Conservation (phyloP, 2,797 vertebrate genomes). For the Graptemys geographica region DNA sequence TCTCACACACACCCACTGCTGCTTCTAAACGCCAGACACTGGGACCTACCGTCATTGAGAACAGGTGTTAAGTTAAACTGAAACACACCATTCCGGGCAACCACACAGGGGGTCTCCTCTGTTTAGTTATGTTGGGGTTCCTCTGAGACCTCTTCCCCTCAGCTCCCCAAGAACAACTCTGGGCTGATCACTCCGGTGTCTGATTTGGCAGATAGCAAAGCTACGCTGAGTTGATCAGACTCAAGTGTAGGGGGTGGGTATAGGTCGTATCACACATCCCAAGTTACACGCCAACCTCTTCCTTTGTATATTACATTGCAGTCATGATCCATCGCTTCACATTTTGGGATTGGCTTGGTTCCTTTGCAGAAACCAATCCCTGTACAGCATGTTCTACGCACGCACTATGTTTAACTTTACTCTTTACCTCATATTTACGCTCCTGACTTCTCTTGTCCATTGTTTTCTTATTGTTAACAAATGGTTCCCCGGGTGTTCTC, state of each 20-base stretch:
- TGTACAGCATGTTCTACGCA: not conserved
- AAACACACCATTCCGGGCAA: not conserved
- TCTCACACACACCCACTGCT: rapidly evolving
- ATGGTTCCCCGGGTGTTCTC: not conserved
- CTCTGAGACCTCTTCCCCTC: not conserved
- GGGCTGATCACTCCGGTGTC: too few species aligned
- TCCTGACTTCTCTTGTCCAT: not conserved
- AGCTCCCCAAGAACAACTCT: not conserved
- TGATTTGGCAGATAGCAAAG: not conserved
- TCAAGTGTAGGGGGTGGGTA: not conserved
- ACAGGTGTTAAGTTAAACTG: not conserved
- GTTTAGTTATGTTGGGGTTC: not conserved
- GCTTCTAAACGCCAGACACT: not conserved
- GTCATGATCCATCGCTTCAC: too few species aligned
- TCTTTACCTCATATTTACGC: not conserved
- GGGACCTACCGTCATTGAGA: not conserved
- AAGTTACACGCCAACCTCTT: not conserved
- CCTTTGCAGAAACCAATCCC: not conserved
- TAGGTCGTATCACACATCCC: not conserved
- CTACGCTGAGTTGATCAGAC: not conserved
- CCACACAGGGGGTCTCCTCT: not conserved
- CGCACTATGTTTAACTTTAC: not conserved
- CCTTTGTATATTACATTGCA: not conserved
- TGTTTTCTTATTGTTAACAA: not conserved
- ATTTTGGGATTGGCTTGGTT: not conserved